Evolutionary conservation across 1,140 invertebrate species (phyloP).

Genomic region (Zaprionus lachaisei): DNA sequence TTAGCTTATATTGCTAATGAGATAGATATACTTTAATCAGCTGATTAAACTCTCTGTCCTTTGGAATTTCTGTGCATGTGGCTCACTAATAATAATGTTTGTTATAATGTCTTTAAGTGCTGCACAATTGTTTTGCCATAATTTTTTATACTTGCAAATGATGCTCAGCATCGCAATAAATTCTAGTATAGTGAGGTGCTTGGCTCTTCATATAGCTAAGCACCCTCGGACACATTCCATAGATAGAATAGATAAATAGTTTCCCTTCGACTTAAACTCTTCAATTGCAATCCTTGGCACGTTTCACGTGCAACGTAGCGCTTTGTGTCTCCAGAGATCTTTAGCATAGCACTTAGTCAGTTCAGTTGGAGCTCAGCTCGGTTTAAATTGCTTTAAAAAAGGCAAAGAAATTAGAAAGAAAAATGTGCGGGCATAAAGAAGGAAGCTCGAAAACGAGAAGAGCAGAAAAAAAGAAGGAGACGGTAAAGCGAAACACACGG

Average conservation of each 20-base stretch:
- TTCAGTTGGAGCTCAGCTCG: slow-evolving; percentile 20
- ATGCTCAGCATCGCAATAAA: neutral
- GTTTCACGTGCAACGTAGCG: slow-evolving; percentile 20
- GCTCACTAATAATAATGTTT: too few relatives aligned
- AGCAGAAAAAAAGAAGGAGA: slow-evolving; percentile 1
- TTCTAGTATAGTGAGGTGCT: neutral
- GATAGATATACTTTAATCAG: too few relatives aligned
- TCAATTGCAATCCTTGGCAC: slow-evolving; percentile 46
- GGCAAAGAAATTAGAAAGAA: slow-evolving; percentile 61
- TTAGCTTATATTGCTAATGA: too few relatives aligned
- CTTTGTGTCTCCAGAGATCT: slow-evolving; percentile 44
- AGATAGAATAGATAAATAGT: neutral
- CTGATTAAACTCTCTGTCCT: too few relatives aligned
- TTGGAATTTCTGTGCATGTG: too few relatives aligned
- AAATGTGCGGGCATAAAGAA: slow-evolving; percentile 18
- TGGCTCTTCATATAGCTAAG: neutral
- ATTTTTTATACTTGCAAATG: neutral
- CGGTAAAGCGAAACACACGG: slow-evolving; percentile 19
- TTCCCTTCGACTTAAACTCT: neutral
- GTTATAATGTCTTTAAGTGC: too few relatives aligned
- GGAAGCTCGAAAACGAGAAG: neutral
- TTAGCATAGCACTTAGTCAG: slow-evolving; percentile 66
- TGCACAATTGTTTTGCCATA: neutral
- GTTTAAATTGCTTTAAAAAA: slow-evolving; percentile 72
- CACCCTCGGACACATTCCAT: neutral